These are phyloP conservation scores for Eutrigla gurnardus DNA, from an alignment of 2,797 vertebrate species.

Conservation along the genomic window DNA sequence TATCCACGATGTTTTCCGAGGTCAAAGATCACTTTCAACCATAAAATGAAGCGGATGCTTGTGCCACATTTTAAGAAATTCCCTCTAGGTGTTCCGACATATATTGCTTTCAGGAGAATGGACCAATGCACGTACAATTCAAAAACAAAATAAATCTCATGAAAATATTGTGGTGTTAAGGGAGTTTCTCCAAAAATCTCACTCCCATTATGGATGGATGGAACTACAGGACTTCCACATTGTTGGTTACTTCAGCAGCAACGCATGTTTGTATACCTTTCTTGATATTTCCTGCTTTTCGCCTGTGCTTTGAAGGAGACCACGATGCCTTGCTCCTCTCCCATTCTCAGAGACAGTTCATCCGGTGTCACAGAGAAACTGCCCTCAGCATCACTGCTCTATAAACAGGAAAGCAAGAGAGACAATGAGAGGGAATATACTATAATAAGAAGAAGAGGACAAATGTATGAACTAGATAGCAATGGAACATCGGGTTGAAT, in stretches of 20 bases:
- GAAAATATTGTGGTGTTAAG: background rate
- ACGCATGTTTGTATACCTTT: slow-evolving; percentile 83
- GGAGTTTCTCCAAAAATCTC: background rate
- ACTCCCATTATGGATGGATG: background rate
- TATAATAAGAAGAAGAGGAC: background rate
- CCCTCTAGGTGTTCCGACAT: too few relatives aligned
- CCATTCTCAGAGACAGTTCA: slow-evolving; percentile 86
- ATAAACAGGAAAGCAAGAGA: slow-evolving; percentile 5
- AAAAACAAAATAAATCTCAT: too few relatives aligned
- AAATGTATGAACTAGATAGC: background rate
- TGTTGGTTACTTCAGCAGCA: background rate
- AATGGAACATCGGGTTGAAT: background rate
- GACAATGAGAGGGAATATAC: background rate
- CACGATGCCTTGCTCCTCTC: slow-evolving; percentile 86
- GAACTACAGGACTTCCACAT: background rate
- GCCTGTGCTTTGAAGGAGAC: slow-evolving; percentile 87
- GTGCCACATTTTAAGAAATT: too few relatives aligned
- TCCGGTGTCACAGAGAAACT: slow-evolving; percentile 89
- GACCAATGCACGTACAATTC: too few relatives aligned
- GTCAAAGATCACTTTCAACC: too few relatives aligned
- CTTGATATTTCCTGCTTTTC: slow-evolving; percentile 58
- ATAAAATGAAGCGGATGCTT: too few relatives aligned
- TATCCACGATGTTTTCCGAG: background rate
- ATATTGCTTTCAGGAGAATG: too few relatives aligned
- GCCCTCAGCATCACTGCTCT: slow-evolving; percentile 83